Evolutionary conservation across 1,140 invertebrate genomes (phyloP), one percentile per base, ranked within the genome.

Genomic region (Drosophila arizonae): DNA sequence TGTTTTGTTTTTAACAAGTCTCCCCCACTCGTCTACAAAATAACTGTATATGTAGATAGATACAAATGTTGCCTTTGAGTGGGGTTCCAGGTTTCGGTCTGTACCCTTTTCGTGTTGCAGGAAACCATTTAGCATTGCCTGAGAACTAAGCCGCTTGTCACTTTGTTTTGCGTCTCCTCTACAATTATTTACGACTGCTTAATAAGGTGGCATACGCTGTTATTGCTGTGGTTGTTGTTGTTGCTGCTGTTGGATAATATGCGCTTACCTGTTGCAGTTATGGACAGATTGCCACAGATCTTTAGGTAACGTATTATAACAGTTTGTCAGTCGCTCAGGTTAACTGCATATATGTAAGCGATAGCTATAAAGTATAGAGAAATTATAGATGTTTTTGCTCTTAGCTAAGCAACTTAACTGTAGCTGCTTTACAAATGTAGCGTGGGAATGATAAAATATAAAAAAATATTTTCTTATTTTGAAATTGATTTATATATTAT

Each of bases 91-190:
- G 43, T 43, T 48, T 54, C 43, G 13, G 43, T 8, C 17, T 21
- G 43, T 54, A 6, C 28, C 6, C 28, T 62, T 69, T 48, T 57
- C 33, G 51, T 48, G 56, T 45, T 63, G 72, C 82, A 87, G 82
- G 82, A 87, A 87, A 87, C 76, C 84, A 86, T 87, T 87, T 82
- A 87, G 82, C 84, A 79, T 73, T 76, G 82, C 84, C 79, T 87
- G 82, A 87, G 82, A 87, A 87, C 82, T 72, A 88, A 87, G 84
- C 72, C 72, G 79, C 76, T 66, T 87, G 82, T 86, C 81, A 87
- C 82, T 86, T 87, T 76, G 80, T 73, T 79, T 65, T 62, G 60
- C 50, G 46, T 54, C 71, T 81, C 58, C 51, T 52, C 60, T 39
- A 60, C 69, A 73, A 73, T 87, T 79, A 75, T 57, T 71, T 87